phyloP scores from a whole-genome alignment of 2,113 vertebrate species.

The Podarcis cretensis region DNA sequence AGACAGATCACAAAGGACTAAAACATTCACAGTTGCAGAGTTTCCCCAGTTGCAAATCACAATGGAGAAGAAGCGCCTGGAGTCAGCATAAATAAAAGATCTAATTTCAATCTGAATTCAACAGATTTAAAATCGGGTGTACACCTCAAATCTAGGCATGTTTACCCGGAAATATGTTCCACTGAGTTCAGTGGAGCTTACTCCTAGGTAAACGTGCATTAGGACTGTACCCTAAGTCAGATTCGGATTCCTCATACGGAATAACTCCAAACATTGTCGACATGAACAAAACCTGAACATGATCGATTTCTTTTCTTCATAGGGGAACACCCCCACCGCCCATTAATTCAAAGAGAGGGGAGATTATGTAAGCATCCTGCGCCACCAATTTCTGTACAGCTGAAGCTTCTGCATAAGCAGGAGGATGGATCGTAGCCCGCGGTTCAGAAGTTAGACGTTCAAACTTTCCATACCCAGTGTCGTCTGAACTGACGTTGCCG shows the following conservation, averaged over 20 bases:
- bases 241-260: background rate
- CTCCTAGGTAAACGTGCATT: background rate
- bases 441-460: background rate
- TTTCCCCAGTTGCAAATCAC: background rate
- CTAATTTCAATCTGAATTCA: background rate
- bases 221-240: too few relatives aligned
- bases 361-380: background rate
- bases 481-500: background rate
- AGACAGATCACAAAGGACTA: background rate
- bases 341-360: too few relatives aligned
- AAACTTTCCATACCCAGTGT: background rate
- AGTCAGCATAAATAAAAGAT: background rate
- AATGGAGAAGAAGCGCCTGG: background rate
- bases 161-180: background rate
- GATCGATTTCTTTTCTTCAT: background rate
- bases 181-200: background rate
- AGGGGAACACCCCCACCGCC: too few relatives aligned
- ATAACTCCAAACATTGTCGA: background rate
- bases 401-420: background rate
- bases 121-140: background rate
- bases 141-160: background rate
- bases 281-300: background rate
- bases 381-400: background rate
- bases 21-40: too few relatives aligned
- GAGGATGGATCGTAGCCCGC: too few relatives aligned